These are phyloP conservation scores for Epistrophe grossulariae DNA, from an alignment of 2,888 invertebrate genomes.

Conservation along the genomic window DNA sequence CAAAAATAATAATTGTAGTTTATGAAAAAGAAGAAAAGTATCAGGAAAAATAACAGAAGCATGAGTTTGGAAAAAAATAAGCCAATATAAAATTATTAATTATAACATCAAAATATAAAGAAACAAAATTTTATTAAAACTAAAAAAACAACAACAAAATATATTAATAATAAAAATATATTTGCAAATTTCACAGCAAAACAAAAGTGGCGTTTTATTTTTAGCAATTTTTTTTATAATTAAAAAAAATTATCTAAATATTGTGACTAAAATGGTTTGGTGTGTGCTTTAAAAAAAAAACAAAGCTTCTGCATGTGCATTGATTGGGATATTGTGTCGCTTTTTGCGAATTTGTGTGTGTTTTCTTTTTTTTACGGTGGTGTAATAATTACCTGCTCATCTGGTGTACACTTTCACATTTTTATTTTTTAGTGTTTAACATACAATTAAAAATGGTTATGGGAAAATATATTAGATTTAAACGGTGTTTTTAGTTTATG, in stretches of 20 bases:
- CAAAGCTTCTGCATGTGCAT: slow-evolving; percentile 23
- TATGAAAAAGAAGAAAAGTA: slow-evolving; percentile 8
- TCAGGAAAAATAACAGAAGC: slow-evolving; percentile 40
- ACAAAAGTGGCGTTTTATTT: slow-evolving; percentile 68
- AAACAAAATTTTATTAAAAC: slow-evolving; percentile 2
- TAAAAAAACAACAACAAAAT: not conserved
- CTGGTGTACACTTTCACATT: not conserved
- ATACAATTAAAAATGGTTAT: not conserved
- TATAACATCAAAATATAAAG: slow-evolving; percentile 33
- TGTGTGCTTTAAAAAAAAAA: slow-evolving; percentile 11
- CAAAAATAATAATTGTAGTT: slow-evolving; percentile 40
- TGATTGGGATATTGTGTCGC: not conserved
- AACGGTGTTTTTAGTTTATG: not conserved
- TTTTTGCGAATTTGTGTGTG: not conserved
- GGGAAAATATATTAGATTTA: not conserved
- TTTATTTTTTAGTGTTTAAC: not conserved
- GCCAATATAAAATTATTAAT: slow-evolving; percentile 22
- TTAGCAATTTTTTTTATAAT: not conserved
- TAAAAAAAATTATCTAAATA: not conserved
- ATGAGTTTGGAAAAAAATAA: slow-evolving; percentile 45
- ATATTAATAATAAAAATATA: slow-evolving; percentile 52
- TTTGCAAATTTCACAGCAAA: slow-evolving; percentile 64
- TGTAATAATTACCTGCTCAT: not conserved
- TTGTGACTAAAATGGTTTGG: not conserved
- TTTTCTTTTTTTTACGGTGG: not conserved